Evolutionary conservation across 2,888 invertebrate species (phyloP), one percentile per base, ranked within the genome.

Genomic region (Teleogryllus oceanicus): DNA sequence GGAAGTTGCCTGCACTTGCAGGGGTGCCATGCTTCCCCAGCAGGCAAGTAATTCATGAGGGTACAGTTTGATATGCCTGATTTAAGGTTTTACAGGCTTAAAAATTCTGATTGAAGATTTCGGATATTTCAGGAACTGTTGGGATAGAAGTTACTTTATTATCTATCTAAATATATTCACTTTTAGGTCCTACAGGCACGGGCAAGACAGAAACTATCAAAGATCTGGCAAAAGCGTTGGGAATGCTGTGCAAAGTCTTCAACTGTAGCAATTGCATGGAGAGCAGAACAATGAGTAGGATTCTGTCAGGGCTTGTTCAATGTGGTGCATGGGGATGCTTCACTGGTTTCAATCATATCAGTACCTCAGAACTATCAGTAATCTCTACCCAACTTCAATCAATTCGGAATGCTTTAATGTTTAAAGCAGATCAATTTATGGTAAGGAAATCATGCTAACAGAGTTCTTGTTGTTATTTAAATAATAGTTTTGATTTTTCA

Each of bases 251-350:
- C 11, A 20, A 16, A 4, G 24, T 24, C 20, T 18, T 77, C 5
- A 77, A 77, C n/a, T 77, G 77, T n/a, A 77, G 50, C n/a, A 49
- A 77, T 13, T 13, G n/a, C 49, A 16, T 50, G n/a, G 49, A 12
- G 13, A 13, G 12, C 16, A 50, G n/a, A 16, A 18, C 77, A 16
- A 20, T 77, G n/a, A 49, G 24, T 20, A 49, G 50, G 18, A 77
- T 77, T 49, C 20, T 77, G 5, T 49, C 20, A 37, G 77, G 77
- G 11, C 77, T 77, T 13, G 49, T 49, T 11, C 49, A 49, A 11
- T 77, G 77, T 49, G 77, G 77, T 37, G 50, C 20, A 13, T 77
- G 77, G 77, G 77, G 77, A 13, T 77, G 50, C 20, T 77, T 77
- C 11, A 20, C 13, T 18, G 50, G 49, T 24, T 77, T 77, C 12